These are phyloP conservation scores for Aldabrachelys gigantea DNA, from an alignment of 2,113 vertebrate species.

Conservation along the genomic window DNA sequence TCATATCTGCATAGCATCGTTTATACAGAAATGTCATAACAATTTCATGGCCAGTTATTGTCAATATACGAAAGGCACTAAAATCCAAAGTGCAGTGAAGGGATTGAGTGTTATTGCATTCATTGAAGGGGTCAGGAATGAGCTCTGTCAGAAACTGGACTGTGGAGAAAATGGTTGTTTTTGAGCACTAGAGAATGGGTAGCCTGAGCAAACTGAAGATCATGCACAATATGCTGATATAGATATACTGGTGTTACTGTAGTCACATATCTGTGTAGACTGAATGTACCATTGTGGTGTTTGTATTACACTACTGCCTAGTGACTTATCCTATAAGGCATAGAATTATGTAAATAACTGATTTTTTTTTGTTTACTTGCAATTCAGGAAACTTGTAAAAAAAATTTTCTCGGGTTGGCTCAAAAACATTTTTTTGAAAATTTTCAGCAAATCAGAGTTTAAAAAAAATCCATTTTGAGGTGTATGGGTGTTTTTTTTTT, in stretches of 20 bases:
- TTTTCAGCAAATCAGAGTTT: background rate
- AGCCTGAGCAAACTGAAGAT: background rate
- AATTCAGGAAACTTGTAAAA: background rate
- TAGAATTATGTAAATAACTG: background rate
- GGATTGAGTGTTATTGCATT: background rate
- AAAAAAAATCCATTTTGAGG: background rate
- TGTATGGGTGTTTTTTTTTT: too few relatives aligned
- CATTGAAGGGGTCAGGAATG: background rate
- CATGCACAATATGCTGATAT: background rate
- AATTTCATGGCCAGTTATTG: background rate
- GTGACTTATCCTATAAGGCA: background rate
- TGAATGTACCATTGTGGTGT: background rate
- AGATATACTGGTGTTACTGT: background rate
- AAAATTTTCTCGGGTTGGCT: background rate
- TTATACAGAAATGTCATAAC: background rate
- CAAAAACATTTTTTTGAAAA: background rate
- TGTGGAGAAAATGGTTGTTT: background rate
- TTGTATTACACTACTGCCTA: background rate
- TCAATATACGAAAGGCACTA: background rate
- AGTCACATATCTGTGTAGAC: background rate
- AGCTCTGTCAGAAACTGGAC: background rate
- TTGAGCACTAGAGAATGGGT: background rate
- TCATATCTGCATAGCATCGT: background rate
- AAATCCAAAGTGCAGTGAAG: background rate
- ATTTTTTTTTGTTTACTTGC: background rate